Percentiles rank a stretch among this genome's conserved stretches.
These are phyloP conservation scores for Dreissena polymorpha DNA, from an alignment of 1,140 invertebrate genomes.

Conservation along the genomic window DNA sequence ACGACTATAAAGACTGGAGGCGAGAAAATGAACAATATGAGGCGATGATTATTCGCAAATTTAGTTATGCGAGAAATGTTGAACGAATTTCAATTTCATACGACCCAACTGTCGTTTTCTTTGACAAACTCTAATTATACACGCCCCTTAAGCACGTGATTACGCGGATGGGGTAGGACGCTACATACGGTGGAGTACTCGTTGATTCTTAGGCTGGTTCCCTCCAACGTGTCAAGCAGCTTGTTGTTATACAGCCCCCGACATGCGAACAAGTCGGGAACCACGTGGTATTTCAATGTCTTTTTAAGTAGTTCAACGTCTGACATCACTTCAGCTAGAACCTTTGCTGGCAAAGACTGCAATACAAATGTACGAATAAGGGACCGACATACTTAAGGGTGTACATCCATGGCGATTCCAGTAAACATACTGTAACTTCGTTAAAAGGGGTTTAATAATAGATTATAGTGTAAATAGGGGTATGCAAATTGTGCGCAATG, in stretches of 20 bases:
- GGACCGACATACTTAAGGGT: too few relatives aligned
- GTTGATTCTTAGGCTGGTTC: constrained; percentile 60
- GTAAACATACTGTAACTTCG: too few relatives aligned
- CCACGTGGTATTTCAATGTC: constrained; percentile 83
- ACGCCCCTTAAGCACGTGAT: neutral
- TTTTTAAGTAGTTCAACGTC: constrained; percentile 61
- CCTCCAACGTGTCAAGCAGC: constrained; percentile 54
- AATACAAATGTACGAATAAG: neutral
- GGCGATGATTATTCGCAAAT: too few relatives aligned
- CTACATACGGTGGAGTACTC: constrained; percentile 63
- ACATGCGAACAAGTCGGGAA: constrained; percentile 80
- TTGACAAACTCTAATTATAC: neutral
- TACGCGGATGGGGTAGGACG: neutral
- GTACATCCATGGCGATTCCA: too few relatives aligned
- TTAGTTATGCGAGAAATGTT: too few relatives aligned
- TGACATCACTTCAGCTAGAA: constrained; percentile 1
- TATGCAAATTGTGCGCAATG: too few relatives aligned
- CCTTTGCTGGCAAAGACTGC: neutral
- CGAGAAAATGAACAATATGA: too few relatives aligned
- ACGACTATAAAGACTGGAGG: too few relatives aligned
- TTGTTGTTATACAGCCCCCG: constrained; percentile 81
- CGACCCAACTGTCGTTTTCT: too few relatives aligned
- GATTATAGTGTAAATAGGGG: too few relatives aligned
- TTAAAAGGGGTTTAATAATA: too few relatives aligned
- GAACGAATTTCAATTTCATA: too few relatives aligned